phyloP scores from a whole-genome alignment of 2,113 vertebrate genomes.

The Pseudorasbora parva region DNA sequence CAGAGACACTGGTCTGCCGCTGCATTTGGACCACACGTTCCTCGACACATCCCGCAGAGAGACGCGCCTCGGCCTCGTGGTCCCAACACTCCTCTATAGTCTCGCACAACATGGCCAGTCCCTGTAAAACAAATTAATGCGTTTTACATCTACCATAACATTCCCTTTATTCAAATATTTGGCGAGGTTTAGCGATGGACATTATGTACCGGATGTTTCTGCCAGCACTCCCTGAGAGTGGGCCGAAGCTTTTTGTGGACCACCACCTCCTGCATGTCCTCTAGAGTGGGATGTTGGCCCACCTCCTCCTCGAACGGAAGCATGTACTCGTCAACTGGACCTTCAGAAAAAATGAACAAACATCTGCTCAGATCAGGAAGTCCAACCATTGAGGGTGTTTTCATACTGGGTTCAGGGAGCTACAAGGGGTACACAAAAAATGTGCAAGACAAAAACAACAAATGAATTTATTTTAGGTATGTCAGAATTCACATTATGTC shows the following conservation, averaged over 20 bases:
- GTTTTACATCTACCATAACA: neutral
- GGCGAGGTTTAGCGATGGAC: neutral
- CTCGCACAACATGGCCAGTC: conserved; percentile 95
- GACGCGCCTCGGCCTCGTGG: conserved; percentile 95
- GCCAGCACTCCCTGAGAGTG: conserved; percentile 93
- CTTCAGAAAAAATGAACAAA: conserved; percentile 60
- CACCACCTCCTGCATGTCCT: conserved; percentile 99
- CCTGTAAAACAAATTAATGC: conserved; percentile 70
- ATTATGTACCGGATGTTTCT: conserved; percentile 91
- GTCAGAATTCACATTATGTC: neutral
- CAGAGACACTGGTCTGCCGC: conserved; percentile 85
- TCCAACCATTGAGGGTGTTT: neutral
- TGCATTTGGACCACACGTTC: conserved; percentile 97
- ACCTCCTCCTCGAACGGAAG: conserved; percentile 85
- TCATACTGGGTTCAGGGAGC: neutral
- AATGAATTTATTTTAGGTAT: neutral
- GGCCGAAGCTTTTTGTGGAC: conserved; percentile 98
- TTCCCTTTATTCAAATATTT: neutral
- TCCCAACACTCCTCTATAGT: conserved; percentile 99
- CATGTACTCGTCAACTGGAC: conserved; percentile 88
- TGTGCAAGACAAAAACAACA: neutral
- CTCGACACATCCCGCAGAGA: conserved; percentile 96
- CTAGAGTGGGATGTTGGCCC: conserved; percentile 94
- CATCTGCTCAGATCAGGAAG: neutral
- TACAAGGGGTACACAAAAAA: neutral